Conservation (phyloP, 2,797 vertebrate species). For the Apodemus agrarius region DNA sequence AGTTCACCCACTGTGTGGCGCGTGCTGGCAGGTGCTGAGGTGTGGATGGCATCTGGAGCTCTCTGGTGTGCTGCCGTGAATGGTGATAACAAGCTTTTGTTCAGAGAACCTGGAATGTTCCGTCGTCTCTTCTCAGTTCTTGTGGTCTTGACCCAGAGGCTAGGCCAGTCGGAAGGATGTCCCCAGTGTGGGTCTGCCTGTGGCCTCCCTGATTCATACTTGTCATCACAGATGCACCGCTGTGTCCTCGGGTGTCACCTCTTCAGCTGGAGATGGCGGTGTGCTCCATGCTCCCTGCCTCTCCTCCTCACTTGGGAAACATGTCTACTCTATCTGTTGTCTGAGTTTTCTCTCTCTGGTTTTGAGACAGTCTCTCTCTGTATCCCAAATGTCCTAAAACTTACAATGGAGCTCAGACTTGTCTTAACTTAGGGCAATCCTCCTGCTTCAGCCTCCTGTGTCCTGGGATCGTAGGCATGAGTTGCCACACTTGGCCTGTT, state of each 20-base stretch:
- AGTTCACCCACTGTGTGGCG: neutral
- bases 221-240: neutral
- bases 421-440: neutral
- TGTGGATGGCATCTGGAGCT: neutral
- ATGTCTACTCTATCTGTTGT: neutral
- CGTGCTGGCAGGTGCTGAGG: neutral
- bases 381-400: neutral
- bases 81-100: neutral
- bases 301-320: accelerated
- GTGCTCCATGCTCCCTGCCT: too few relatives aligned
- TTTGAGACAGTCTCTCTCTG: neutral
- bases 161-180: neutral
- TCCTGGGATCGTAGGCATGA: neutral
- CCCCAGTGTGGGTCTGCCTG: neutral
- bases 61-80: neutral
- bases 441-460: neutral
- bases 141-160: neutral
- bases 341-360: neutral
- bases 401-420: neutral
- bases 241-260: neutral
- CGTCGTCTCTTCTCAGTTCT: neutral
- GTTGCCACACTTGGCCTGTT: neutral
- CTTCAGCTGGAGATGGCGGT: neutral
- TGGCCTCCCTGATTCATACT: neutral
- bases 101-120: neutral